Percentiles rank a stretch among this genome's conserved stretches.
phyloP scores from a whole-genome alignment of 2,113 vertebrate species.

The Poecile atricapillus region DNA sequence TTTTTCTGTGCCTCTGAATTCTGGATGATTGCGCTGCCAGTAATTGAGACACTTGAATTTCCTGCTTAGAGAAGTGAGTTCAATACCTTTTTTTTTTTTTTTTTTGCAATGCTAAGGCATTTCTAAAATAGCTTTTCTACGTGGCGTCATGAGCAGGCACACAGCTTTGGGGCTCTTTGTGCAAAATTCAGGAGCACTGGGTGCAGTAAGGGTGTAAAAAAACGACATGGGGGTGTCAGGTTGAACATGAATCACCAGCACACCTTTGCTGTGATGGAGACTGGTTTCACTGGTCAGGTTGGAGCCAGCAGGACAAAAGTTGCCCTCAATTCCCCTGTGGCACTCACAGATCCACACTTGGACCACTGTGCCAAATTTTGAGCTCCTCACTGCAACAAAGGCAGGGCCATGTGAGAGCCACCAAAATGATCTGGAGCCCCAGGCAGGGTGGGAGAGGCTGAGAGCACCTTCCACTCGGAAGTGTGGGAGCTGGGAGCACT shows the following conservation, averaged over 20 bases:
- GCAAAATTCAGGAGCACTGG: not conserved
- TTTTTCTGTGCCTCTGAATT: conserved; percentile 19
- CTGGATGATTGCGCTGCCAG: conserved; percentile 27
- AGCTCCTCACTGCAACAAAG: not conserved
- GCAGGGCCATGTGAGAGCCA: not conserved
- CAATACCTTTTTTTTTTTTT: not conserved
- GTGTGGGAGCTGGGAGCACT: not conserved
- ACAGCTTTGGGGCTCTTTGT: not conserved
- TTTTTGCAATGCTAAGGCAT: conserved; percentile 27
- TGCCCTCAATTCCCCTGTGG: not conserved
- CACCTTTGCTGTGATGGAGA: not conserved
- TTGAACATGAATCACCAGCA: not conserved
- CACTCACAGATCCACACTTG: too few species aligned
- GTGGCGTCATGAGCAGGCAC: not conserved
- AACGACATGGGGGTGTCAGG: not conserved
- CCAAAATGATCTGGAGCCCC: not conserved
- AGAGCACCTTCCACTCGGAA: not conserved
- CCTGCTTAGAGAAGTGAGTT: not conserved
- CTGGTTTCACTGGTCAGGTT: not conserved
- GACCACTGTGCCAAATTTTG: not conserved
- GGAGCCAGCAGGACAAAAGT: not conserved
- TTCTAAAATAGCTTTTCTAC: conserved; percentile 3
- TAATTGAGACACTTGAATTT: conserved; percentile 40
- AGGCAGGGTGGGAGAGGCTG: not conserved
- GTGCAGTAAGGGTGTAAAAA: not conserved